Evolutionary conservation across 2,113 vertebrate genomes (phyloP), one percentile per base, ranked within the genome.

Genomic region (Odobenus rosmarus): DNA sequence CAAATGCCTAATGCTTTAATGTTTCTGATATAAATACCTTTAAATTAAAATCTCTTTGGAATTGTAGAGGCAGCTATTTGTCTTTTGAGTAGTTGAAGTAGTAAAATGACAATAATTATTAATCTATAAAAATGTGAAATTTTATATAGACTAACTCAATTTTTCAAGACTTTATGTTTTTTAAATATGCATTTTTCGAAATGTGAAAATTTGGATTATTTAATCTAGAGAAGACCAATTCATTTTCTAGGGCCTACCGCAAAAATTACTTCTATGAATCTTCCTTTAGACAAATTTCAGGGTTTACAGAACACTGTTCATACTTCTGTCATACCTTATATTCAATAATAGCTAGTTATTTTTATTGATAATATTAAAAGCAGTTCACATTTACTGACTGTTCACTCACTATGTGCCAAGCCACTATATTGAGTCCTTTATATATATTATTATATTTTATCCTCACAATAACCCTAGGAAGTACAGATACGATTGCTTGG

Each of bases 11-110:
- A 21, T 79, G 79, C 26, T 71, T 96, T 94, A 72, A 72, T 85
- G 42, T 97, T 93, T 87, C 55, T 95, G 28, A 74, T 79, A 80
- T 42, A 72, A 92, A 79, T 84, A 24, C 18, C 69, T 84, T 80
- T 51, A 94, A 88, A 84, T 92, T 33, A 92, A 95, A 88, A 83
- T 88, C 46, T 77, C 26, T 93, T 71, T 94, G 76, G 42, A 85
- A 96, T 88, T 83, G 10, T 79, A 74, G 36, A 80, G 7, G 36
- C 26, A 88, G 3, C 14, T 87, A 0, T 95, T 91, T 90, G 3
- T 89, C 46, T 90, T 95, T 95, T 93, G 87, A 88, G 71, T 93
- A 51, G 42, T 77, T 90, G 14, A 76, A 72, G 77, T 90, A 87
- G 31, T 90, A 82, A 90, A 93, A 69, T 86, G 28, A 39, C 4